Percentiles rank a stretch among this genome's conserved stretches.
Evolutionary conservation across 2,113 vertebrate species (phyloP).

Genomic region (Ailurus styani): DNA sequence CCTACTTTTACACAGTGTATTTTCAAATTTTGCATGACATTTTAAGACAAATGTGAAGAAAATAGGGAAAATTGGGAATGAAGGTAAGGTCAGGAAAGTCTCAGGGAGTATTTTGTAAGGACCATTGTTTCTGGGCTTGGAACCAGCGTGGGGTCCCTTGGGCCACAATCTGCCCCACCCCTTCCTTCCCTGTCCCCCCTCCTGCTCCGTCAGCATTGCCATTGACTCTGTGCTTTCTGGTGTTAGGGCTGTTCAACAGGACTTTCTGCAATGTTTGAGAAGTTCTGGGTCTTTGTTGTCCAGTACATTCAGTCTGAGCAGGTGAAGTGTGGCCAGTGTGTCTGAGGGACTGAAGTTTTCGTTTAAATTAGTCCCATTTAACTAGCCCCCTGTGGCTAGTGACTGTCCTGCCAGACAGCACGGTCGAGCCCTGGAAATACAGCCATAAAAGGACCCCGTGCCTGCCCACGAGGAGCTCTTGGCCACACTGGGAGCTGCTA

Average conservation of each 20-base stretch:
- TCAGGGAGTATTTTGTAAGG: not conserved
- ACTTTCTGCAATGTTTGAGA: not conserved
- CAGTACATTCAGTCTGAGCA: accelerated
- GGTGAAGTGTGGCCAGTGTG: not conserved
- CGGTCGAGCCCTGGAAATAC: not conserved
- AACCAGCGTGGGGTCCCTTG: accelerated
- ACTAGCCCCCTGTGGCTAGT: not conserved
- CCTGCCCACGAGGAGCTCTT: not conserved
- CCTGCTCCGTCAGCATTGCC: not conserved
- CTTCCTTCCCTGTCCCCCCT: not conserved
- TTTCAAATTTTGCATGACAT: not conserved
- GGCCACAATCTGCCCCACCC: no score
- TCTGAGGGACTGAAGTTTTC: not conserved
- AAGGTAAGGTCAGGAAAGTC: not conserved
- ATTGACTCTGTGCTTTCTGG: not conserved
- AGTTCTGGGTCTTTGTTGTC: not conserved
- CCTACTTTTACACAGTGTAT: not conserved
- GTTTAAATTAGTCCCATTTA: not conserved
- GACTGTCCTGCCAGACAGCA: not conserved
- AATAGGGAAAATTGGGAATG: not conserved
- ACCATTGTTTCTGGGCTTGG: not conserved
- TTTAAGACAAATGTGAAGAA: not conserved
- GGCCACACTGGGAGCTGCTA: not conserved
- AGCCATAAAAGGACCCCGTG: not conserved
- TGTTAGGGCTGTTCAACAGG: accelerated